Base-by-base conservation (phyloP, 2,888 invertebrate species). In the Merodon equestris region DNA sequence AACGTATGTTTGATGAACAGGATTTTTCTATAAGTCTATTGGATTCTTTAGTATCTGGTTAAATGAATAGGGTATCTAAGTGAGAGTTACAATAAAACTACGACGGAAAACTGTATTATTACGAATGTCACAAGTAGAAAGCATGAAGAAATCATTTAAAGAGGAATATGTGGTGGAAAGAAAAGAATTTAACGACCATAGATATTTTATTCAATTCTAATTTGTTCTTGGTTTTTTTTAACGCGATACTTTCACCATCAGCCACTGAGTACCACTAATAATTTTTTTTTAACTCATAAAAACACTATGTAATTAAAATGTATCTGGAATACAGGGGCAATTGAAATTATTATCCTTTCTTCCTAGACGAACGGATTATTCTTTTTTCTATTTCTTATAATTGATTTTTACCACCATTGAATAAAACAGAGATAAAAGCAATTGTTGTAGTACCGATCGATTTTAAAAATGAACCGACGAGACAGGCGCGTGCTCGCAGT, bases 401-500 rank as follows among this genome's bases (percentile, higher is more conserved):
- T 47, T 45, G 15, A 42, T 13, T 34, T 40, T 40, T n/a, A 40
- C 5, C 40, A 60, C 60, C 73, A 58, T 58, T 42, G 45, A 42
- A 45, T 27, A n/a, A n/a, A n/a, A n/a, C 4, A 17, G 60, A 58
- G 19, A 54, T 17, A 36, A 18, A 40, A 47, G 45, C 9, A 56
- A 17, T 45, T 14, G 18, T 40, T 54, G 9, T 38, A 50, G 45
- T 56, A 77, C 72, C 68, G 79, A 70, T 81, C 77, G 81, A 66
- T 70, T 61, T 76, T 77, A 48, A 66, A 14, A 47, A 7, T 4
- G 27, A 77, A 50, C 42, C 74, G 53, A 83, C 84, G 83, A 27
- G 27, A 84, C 83, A 83, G 84, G 83, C 87, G 87, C 88, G 88
- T 88, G 88, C 86, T 87, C 85, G 86, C 87, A 84, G 86, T 86